phyloP scores from a whole-genome alignment of 2,113 vertebrate genomes.

The Blennius ocellaris region DNA sequence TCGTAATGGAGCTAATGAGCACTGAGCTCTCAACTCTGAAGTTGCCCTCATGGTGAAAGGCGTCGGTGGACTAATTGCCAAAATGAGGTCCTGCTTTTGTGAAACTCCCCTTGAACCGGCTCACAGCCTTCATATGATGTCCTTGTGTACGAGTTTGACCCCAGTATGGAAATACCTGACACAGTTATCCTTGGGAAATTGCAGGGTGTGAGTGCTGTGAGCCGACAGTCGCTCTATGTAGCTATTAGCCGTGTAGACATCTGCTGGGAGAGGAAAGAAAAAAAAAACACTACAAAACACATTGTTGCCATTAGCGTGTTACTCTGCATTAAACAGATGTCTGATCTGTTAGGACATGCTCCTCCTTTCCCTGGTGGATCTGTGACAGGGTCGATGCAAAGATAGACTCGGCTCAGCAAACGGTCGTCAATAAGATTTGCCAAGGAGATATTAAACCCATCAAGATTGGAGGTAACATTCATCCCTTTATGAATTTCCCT shows the following conservation, averaged over 20 bases:
- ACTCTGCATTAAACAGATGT: slow-evolving; percentile 58
- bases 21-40: slow-evolving; percentile 2
- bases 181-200: slow-evolving; percentile 61
- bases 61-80: slow-evolving; percentile 52
- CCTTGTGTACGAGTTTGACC: slow-evolving; percentile 55
- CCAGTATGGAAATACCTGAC: slow-evolving; percentile 47
- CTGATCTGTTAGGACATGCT: slow-evolving; percentile 71
- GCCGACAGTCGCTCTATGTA: slow-evolving; percentile 24
- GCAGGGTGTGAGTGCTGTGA: slow-evolving; percentile 40
- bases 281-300: slow-evolving; percentile 6
- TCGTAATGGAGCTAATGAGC: slow-evolving; percentile 26
- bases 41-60: slow-evolving; percentile 9
- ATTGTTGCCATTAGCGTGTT: slow-evolving; percentile 62
- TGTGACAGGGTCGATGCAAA: slow-evolving; percentile 34
- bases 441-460: slow-evolving; percentile 10
- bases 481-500: too few species aligned
- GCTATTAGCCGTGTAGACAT: slow-evolving; percentile 35
- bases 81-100: slow-evolving; percentile 60
- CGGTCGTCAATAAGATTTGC: slow-evolving; percentile 39
- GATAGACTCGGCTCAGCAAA: slow-evolving; percentile 2
- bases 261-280: slow-evolving; percentile 20
- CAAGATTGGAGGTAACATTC: too few species aligned
- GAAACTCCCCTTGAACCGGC: slow-evolving; percentile 73
- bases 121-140: slow-evolving; percentile 41
- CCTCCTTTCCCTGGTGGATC: slow-evolving; percentile 37